Percentiles rank a stretch among this genome's conserved stretches.
phyloP scores from a whole-genome alignment of 2,888 invertebrate genomes.

The Orthosia gothica region DNA sequence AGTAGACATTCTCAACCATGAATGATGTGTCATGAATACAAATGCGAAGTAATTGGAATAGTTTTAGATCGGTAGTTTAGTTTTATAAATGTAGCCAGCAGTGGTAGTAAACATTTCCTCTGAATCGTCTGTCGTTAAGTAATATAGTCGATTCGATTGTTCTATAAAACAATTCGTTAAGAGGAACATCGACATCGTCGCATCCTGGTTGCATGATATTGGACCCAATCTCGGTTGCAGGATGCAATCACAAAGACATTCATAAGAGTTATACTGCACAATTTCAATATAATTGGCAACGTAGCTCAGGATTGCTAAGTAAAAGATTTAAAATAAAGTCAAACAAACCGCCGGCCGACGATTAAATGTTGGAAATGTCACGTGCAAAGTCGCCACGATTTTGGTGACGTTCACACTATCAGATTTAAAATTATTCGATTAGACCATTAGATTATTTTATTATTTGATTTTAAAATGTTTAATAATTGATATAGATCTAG shows the following conservation, averaged over 20 bases:
- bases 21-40: conserved; percentile 19
- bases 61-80: conserved; percentile 4
- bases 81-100: conserved; percentile 11
- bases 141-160: neutral
- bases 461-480: conserved; percentile 25
- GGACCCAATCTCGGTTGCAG: neutral
- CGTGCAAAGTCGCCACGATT: too few relatives aligned
- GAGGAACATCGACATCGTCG: neutral
- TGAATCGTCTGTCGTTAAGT: conserved; percentile 17
- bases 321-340: neutral
- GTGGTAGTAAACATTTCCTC: conserved; percentile 4
- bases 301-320: neutral
- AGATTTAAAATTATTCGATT: conserved; percentile 23
- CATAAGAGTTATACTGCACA: neutral
- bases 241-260: conserved; percentile 3
- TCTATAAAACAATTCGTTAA: conserved; percentile 1
- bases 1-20: conserved; percentile 31
- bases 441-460: conserved; percentile 19
- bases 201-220: conserved; percentile 1
- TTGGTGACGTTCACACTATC: conserved; percentile 12
- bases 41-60: conserved; percentile 19
- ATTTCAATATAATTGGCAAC: neutral
- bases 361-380: neutral
- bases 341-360: neutral
- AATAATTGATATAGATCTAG: conserved; percentile 47